Evolutionary conservation across 2,797 vertebrate genomes (phyloP).

Genomic region (Perodicticus potto): DNA sequence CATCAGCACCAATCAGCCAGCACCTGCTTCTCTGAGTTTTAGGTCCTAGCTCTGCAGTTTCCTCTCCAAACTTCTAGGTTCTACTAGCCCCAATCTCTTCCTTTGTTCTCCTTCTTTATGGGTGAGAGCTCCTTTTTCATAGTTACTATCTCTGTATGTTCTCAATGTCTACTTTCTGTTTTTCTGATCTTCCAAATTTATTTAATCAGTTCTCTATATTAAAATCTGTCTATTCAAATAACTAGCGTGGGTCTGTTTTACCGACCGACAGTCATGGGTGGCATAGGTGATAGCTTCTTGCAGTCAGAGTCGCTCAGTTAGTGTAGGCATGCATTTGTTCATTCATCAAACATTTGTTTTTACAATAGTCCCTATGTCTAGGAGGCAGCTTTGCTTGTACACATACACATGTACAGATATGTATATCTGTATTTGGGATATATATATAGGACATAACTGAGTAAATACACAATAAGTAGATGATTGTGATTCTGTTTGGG

Average conservation of each 20-base stretch:
- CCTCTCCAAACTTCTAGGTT: neutral
- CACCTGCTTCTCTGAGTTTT: too few relatives aligned
- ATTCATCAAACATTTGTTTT: neutral
- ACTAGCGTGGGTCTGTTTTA: neutral
- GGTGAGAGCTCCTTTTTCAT: neutral
- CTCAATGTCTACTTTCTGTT: neutral
- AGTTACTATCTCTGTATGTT: neutral
- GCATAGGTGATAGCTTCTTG: neutral
- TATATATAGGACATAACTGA: neutral
- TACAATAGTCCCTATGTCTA: neutral
- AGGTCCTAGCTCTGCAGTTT: neutral
- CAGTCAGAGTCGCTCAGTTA: neutral
- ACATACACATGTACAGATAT: neutral
- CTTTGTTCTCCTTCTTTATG: neutral
- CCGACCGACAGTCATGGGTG: neutral
- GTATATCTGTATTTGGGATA: neutral
- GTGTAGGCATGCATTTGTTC: neutral
- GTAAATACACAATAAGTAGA: neutral
- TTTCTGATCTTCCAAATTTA: neutral
- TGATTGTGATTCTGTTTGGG: neutral
- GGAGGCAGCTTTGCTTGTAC: neutral
- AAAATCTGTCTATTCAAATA: neutral
- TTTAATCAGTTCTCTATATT: neutral
- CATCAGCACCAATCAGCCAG: neutral
- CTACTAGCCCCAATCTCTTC: neutral